Conservation (phyloP, 2,888 invertebrate genomes). For the Argyra leucocephala region DNA sequence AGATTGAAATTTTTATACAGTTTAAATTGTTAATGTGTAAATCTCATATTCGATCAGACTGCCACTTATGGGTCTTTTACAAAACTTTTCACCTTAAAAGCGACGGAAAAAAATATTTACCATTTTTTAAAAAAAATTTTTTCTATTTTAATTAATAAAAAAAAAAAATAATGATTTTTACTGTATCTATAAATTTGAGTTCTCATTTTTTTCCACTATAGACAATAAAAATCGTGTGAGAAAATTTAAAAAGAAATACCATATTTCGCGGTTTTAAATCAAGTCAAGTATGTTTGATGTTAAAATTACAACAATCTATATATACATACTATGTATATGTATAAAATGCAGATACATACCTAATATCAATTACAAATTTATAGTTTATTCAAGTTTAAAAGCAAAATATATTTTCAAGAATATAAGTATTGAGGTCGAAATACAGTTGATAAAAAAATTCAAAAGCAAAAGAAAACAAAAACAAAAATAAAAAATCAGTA, state of each 20-base stretch:
- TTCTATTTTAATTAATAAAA: too few relatives aligned
- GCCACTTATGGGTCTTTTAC: too few relatives aligned
- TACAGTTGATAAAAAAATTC: neutral
- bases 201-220: too few relatives aligned
- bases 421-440: neutral
- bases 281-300: neutral
- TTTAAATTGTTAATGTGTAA: too few relatives aligned
- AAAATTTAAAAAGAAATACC: neutral
- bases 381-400: conserved; percentile 6
- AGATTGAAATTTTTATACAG: too few relatives aligned
- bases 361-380: conserved; percentile 3
- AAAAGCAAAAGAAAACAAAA: neutral
- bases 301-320: neutral
- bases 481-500: neutral
- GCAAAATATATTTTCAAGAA: neutral
- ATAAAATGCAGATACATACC: neutral
- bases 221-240: neutral
- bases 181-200: too few relatives aligned
- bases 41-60: too few relatives aligned
- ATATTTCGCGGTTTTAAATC: conserved; percentile 6
- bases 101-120: too few relatives aligned
- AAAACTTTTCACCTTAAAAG: too few relatives aligned
- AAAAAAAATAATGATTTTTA: too few relatives aligned
- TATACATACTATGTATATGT: neutral
- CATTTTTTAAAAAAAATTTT: too few relatives aligned